phyloP scores from a whole-genome alignment of 2,888 invertebrate genomes.

The Crossocerus cetratus region DNA sequence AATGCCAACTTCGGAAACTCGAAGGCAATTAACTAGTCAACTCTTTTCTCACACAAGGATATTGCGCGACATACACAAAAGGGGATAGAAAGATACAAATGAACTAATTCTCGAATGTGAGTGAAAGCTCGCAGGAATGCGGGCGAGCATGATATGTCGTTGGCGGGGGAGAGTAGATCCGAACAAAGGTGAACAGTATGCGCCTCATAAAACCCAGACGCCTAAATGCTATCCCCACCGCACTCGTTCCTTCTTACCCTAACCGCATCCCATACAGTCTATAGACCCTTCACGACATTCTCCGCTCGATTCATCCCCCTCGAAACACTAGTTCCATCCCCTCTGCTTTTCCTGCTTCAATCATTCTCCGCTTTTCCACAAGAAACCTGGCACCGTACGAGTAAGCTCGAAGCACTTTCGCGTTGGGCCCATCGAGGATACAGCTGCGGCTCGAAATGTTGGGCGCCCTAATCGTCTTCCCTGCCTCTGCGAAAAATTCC shows the following conservation, averaged over 20 bases:
- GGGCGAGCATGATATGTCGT: conserved; percentile 6
- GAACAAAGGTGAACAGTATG: conserved; percentile 40
- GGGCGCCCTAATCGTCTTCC: no score
- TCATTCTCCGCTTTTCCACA: not conserved
- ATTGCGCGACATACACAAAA: conserved; percentile 11
- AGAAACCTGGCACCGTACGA: not conserved
- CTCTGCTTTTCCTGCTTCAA: conserved; percentile 13
- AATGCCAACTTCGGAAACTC: no score
- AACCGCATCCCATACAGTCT: conserved; percentile 31
- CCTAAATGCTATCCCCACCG: conserved; percentile 47
- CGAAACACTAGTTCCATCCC: conserved; percentile 23
- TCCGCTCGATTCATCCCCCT: conserved; percentile 9
- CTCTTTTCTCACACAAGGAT: no score
- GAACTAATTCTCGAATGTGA: conserved; percentile 5
- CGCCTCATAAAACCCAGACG: conserved; percentile 63
- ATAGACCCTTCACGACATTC: conserved; percentile 29
- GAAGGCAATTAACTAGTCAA: no score
- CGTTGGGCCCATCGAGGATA: no score
- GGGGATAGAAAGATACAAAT: not conserved
- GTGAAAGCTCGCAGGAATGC: conserved; percentile 22
- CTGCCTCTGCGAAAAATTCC: no score
- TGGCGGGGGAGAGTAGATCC: conserved; percentile 1
- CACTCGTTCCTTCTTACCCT: conserved; percentile 11
- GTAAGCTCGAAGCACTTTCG: not conserved
- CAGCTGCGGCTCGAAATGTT: no score